Evolutionary conservation across 2,113 vertebrate species (phyloP).

Genomic region (Phaethon lepturus): DNA sequence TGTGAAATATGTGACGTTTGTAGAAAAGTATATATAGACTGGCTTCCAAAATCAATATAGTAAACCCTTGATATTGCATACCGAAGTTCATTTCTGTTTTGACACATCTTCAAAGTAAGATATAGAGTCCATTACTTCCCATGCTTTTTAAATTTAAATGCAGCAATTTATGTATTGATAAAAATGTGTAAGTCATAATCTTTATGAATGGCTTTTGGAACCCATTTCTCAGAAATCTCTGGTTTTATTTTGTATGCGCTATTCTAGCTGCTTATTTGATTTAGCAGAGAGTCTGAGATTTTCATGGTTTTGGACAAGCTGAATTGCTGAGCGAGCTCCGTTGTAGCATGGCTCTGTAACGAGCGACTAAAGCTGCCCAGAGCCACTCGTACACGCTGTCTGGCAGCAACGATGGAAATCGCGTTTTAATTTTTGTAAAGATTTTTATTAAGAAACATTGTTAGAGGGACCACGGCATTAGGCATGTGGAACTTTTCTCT

Average conservation of each 20-base stretch:
- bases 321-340: background rate
- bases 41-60: constrained; percentile 52
- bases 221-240: background rate
- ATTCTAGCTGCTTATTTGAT: background rate
- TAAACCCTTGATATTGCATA: background rate
- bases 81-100: constrained; percentile 34
- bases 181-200: background rate
- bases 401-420: background rate
- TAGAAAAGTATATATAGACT: background rate
- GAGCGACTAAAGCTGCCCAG: background rate
- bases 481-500: background rate
- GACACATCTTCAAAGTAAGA: constrained; percentile 29
- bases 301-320: background rate
- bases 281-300: background rate
- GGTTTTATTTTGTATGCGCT: background rate
- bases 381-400: background rate
- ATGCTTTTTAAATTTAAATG: constrained; percentile 21
- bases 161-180: background rate
- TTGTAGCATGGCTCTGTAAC: background rate
- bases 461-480: background rate
- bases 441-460: background rate
- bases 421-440: background rate
- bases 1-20: constrained; percentile 30
- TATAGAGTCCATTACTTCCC: background rate
- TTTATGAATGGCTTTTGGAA: constrained; percentile 24